Percentiles rank a stretch among this genome's conserved stretches.
phyloP scores from a whole-genome alignment of 2,888 invertebrate genomes.

The Rhagonycha lutea region DNA sequence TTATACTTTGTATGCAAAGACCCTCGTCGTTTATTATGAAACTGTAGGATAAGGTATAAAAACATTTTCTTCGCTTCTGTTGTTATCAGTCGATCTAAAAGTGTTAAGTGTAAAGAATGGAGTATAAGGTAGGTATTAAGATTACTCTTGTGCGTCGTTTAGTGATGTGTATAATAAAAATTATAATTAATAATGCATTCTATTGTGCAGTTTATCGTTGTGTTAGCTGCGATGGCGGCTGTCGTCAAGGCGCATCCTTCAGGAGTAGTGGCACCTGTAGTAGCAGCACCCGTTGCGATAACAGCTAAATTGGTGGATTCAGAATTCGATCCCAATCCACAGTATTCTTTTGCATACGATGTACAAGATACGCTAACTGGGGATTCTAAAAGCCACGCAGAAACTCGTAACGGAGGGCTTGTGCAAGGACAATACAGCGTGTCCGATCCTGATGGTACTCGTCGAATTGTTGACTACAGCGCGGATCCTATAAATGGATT shows the following conservation, averaged over 20 bases:
- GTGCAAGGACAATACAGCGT: constrained; percentile 68
- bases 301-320: constrained; percentile 56
- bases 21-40: constrained; percentile 16
- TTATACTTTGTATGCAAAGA: constrained; percentile 17
- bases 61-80: not conserved
- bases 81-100: constrained; percentile 25
- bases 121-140: constrained; percentile 32
- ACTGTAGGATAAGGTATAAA: constrained; percentile 21
- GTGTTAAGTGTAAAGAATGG: constrained; percentile 22
- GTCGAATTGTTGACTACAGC: constrained; percentile 66
- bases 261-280: constrained; percentile 34
- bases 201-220: constrained; percentile 33
- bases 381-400: constrained; percentile 60
- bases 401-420: constrained; percentile 63
- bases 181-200: constrained; percentile 5
- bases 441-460: constrained; percentile 67
- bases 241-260: constrained; percentile 31
- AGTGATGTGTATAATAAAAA: constrained; percentile 13
- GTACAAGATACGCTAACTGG: constrained; percentile 70
- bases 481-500: constrained; percentile 70
- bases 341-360: constrained; percentile 71
- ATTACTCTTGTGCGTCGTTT: constrained; percentile 10
- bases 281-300: constrained; percentile 46
- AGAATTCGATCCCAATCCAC: constrained; percentile 66
- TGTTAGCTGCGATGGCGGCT: constrained; percentile 34